phyloP scores from a whole-genome alignment of 2,113 vertebrate genomes.

The Podocnemis expansa region DNA sequence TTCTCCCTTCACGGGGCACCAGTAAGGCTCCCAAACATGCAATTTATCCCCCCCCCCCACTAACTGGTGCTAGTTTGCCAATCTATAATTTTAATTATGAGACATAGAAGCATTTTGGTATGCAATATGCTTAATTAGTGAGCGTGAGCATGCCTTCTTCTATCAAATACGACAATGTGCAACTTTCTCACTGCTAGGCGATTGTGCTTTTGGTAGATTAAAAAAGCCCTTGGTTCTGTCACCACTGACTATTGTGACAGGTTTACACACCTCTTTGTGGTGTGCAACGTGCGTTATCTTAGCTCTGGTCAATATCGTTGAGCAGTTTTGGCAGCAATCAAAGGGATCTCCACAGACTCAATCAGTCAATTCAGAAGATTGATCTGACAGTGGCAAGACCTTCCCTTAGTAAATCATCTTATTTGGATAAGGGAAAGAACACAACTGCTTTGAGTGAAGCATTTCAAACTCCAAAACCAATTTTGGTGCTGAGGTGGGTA shows the following conservation, averaged over 20 bases:
- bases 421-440: not conserved
- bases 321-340: no score
- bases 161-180: slow-evolving; percentile 58
- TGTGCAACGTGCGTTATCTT: not conserved
- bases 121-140: slow-evolving; percentile 37
- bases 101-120: slow-evolving; percentile 32
- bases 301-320: no score
- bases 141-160: slow-evolving; percentile 56
- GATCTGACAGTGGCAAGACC: no score
- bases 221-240: not conserved
- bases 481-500: not conserved
- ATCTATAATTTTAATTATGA: slow-evolving; percentile 28
- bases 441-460: not conserved
- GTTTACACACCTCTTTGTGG: not conserved
- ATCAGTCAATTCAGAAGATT: no score
- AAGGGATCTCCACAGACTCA: no score
- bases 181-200: slow-evolving; percentile 37
- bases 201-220: slow-evolving; percentile 20
- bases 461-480: not conserved
- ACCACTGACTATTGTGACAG: not conserved
- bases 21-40: not conserved
- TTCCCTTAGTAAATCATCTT: not conserved
- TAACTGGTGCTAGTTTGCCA: slow-evolving; percentile 30
- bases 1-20: not conserved
- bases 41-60: not conserved